Evolutionary conservation across 2,797 vertebrate species (phyloP), one percentile per base, ranked within the genome.

Genomic region (Helostoma temminkii): DNA sequence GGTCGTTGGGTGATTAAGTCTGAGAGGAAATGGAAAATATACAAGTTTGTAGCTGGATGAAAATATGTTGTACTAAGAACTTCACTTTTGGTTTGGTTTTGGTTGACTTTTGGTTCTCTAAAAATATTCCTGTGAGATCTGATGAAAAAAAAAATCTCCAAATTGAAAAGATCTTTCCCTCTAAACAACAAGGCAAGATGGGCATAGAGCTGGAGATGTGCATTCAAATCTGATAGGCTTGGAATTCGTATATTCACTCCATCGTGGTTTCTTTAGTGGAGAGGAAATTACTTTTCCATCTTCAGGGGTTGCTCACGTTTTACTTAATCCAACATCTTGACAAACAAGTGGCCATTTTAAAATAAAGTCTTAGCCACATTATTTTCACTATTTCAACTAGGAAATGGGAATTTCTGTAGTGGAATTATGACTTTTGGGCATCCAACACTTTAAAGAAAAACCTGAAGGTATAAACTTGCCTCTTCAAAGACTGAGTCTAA

Each of bases 1-100:
- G 9, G 42, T 54, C 68, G 24, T 55, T 68, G 9, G 48, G 12
- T 62, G 47, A 72, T 55, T 43, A 53, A 60, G 43, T 63, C 36
- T 65, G 52, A 67, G 18, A 53, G 19, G 46, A 63, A 69, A 49
- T 67, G 52, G 53, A 66, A 83, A 76, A 78, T 37, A 65, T 30
- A 65, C 39, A 64, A 66, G 30, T 66, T 58, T 64, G 49, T 46
- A 64, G 25, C 21, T 54, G 30, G 32, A 47, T 14, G 2, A 74
- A 45, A 69, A 67, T 36, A 4, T 3, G 32, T 34, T n/a, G 36
- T 18, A 42, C 15, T 28, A 42, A n/a, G n/a, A n/a, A 39, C 21
- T 45, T 68, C 9, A 18, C 18, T 55, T 50, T 19, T 26, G n/a
- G n/a, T n/a, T n/a, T n/a, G n/a, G n/a, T n/a, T n/a, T n/a, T n/a